Conservation (phyloP, 1,140 invertebrate genomes). For the Lucilia cuprina region DNA sequence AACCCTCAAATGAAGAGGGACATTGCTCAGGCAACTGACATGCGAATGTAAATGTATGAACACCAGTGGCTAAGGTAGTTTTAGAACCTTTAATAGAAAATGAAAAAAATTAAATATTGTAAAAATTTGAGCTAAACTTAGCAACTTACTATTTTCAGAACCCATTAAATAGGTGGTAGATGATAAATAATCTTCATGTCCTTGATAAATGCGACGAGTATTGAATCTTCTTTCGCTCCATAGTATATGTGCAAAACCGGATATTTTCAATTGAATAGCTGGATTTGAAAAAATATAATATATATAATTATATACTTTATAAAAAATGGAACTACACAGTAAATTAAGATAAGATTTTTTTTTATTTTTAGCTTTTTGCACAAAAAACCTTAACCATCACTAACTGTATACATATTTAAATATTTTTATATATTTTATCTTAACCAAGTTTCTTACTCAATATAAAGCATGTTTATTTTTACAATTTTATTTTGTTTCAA, state of each 20-base stretch:
- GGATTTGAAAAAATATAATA: neutral
- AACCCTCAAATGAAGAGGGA: conserved; percentile 77
- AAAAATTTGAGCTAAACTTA: neutral
- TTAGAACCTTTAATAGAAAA: conserved; percentile 41
- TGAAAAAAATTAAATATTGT: neutral
- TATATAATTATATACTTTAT: no score
- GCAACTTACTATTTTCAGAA: conserved; percentile 52
- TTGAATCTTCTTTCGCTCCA: conserved; percentile 50
- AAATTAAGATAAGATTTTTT: no score
- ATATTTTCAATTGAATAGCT: conserved; percentile 51
- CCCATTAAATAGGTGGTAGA: conserved; percentile 55
- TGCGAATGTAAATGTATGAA: conserved; percentile 68
- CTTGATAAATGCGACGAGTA: conserved; percentile 43
- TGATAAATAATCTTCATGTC: conserved; percentile 56
- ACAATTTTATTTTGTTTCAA: neutral
- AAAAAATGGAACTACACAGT: no score
- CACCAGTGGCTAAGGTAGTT: conserved; percentile 65
- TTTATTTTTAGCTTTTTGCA: no score
- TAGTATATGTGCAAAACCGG: conserved; percentile 52
- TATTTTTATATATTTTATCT: neutral
- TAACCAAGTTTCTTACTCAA: neutral
- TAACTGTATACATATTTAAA: no score
- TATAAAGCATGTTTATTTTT: neutral
- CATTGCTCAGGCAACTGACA: conserved; percentile 67
- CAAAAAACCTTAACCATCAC: no score